phyloP scores from a whole-genome alignment of 2,113 vertebrate genomes.

The Sprattus sprattus region DNA sequence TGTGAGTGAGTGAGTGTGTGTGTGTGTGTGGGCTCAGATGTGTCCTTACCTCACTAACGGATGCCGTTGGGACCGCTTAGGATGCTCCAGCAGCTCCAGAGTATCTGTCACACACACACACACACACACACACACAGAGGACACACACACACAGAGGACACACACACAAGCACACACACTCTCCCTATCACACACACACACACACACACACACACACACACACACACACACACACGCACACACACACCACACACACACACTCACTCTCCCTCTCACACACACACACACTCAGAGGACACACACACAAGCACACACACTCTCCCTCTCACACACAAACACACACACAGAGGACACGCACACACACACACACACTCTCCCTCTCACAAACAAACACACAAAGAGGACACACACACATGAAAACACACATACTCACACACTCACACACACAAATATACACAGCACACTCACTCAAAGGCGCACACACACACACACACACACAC shows the following conservation, averaged over 20 bases:
- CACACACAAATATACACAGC: no score
- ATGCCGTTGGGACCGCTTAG: slow-evolving; percentile 33
- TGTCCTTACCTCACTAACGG: slow-evolving; percentile 22
- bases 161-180: no score
- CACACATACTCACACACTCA: background rate
- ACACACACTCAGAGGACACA: background rate
- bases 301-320: background rate
- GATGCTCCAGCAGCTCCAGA: slow-evolving; percentile 22
- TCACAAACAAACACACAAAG: background rate
- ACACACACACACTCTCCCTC: slow-evolving; percentile 19
- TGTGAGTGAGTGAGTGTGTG: no score
- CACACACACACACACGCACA: slow-evolving; percentile 22
- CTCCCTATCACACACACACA: background rate
- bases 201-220: slow-evolving; percentile 29
- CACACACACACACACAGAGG: slow-evolving; percentile 25
- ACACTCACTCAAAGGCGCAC: no score
- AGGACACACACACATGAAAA: slow-evolving; percentile 5
- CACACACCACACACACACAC: no score
- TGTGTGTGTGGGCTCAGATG: no score
- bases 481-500: background rate
- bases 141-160: slow-evolving; percentile 22
- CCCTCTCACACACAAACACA: slow-evolving; percentile 14
- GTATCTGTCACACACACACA: background rate
- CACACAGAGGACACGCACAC: no score
- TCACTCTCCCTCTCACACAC: no score